Evolutionary conservation across 2,888 invertebrate genomes (phyloP).

Genomic region (Acrobeloides nanus): DNA sequence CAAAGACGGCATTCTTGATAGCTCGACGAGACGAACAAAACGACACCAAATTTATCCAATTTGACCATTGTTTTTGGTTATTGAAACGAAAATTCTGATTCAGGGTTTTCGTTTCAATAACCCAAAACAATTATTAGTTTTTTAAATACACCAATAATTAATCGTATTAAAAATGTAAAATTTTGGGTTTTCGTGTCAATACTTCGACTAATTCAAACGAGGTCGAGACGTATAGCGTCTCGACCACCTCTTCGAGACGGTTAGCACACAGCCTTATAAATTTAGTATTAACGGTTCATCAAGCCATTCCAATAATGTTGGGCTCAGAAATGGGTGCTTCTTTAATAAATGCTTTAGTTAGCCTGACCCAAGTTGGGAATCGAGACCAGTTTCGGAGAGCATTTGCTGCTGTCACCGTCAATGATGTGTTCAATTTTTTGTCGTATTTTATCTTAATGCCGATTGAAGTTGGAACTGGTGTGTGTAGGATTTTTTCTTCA

Average conservation of each 20-base stretch:
- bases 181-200: too few species aligned
- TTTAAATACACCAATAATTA: background rate
- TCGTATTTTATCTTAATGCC: constrained; percentile 59
- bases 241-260: too few species aligned
- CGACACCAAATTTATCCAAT: too few species aligned
- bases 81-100: too few species aligned
- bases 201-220: too few species aligned
- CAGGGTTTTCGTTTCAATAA: too few species aligned
- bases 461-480: constrained; percentile 57
- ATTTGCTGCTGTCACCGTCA: constrained; percentile 61
- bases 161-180: background rate
- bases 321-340: constrained; percentile 62
- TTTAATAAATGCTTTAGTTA: constrained; percentile 60
- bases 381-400: constrained; percentile 57
- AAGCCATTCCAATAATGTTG: constrained; percentile 61
- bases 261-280: background rate
- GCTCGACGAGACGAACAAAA: too few species aligned
- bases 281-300: constrained; percentile 54
- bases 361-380: constrained; percentile 54
- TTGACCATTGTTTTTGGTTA: too few species aligned
- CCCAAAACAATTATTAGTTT: too few species aligned
- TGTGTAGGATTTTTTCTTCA: background rate
- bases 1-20: too few species aligned
- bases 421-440: constrained; percentile 62
- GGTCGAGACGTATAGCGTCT: too few species aligned